Conservation (phyloP, 1,140 invertebrate genomes). For the Eufriesea mexicana region DNA sequence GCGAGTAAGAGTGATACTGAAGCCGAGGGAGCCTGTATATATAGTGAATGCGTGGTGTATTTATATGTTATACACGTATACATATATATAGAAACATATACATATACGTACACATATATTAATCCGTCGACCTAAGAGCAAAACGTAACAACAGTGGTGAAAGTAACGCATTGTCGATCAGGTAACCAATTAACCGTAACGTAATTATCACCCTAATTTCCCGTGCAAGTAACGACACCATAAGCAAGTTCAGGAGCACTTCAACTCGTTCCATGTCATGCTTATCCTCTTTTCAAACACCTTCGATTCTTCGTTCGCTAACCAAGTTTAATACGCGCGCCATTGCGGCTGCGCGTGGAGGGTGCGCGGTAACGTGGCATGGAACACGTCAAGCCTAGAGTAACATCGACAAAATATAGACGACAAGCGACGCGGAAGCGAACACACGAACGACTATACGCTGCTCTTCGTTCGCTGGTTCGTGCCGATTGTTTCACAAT, state of each 20-base stretch:
- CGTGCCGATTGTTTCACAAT: slow-evolving; percentile 38
- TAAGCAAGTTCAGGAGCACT: neutral
- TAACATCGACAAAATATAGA: neutral
- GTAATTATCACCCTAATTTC: slow-evolving; percentile 50
- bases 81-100: slow-evolving; percentile 41
- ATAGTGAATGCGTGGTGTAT: slow-evolving; percentile 76
- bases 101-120: slow-evolving; percentile 1
- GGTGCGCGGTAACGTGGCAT: too few relatives aligned
- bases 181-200: slow-evolving; percentile 56
- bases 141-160: slow-evolving; percentile 47
- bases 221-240: slow-evolving; percentile 14
- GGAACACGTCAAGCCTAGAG: too few relatives aligned
- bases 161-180: slow-evolving; percentile 59
- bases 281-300: too few relatives aligned
- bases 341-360: too few relatives aligned
- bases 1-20: slow-evolving; percentile 53
- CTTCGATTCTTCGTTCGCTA: too few relatives aligned
- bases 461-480: slow-evolving; percentile 12
- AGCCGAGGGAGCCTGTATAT: slow-evolving; percentile 73
- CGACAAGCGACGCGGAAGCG: neutral
- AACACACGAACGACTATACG: neutral
- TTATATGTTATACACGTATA: slow-evolving; percentile 73
- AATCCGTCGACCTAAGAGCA: slow-evolving; percentile 47
- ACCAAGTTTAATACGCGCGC: too few relatives aligned
- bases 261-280: neutral